Evolutionary conservation across 2,797 vertebrate genomes (phyloP).

Genomic region (Eleutherodactylus coqui): DNA sequence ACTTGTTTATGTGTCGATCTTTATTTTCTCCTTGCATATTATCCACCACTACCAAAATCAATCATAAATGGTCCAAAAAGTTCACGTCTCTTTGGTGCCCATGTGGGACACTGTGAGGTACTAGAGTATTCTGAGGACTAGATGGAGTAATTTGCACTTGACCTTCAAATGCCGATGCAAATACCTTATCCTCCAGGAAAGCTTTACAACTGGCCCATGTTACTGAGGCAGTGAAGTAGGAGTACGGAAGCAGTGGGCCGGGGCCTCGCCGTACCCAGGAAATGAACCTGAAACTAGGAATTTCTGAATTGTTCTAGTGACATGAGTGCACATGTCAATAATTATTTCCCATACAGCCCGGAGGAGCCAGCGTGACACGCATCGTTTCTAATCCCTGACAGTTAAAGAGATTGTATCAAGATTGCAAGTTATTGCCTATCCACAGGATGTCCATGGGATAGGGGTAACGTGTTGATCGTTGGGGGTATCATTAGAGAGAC

Average conservation of each 20-base stretch:
- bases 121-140: background rate
- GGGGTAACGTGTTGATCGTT: too few relatives aligned
- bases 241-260: background rate
- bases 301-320: background rate
- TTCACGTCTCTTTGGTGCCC: background rate
- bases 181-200: background rate
- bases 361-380: background rate
- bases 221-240: background rate
- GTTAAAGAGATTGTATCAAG: too few relatives aligned
- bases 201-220: background rate
- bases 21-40: background rate
- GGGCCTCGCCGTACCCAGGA: background rate
- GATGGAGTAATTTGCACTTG: background rate
- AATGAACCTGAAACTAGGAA: background rate
- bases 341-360: background rate
- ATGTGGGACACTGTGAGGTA: too few relatives aligned
- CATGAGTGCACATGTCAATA: background rate
- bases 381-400: background rate
- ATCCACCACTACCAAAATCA: too few relatives aligned
- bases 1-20: background rate
- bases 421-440: too few relatives aligned
- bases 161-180: background rate
- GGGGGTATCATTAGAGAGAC: too few relatives aligned
- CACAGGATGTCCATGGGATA: too few relatives aligned
- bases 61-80: too few relatives aligned